Evolutionary conservation across 2,113 vertebrate species (phyloP), one percentile per base, ranked within the genome.

Genomic region (Ophiodon elongatus): DNA sequence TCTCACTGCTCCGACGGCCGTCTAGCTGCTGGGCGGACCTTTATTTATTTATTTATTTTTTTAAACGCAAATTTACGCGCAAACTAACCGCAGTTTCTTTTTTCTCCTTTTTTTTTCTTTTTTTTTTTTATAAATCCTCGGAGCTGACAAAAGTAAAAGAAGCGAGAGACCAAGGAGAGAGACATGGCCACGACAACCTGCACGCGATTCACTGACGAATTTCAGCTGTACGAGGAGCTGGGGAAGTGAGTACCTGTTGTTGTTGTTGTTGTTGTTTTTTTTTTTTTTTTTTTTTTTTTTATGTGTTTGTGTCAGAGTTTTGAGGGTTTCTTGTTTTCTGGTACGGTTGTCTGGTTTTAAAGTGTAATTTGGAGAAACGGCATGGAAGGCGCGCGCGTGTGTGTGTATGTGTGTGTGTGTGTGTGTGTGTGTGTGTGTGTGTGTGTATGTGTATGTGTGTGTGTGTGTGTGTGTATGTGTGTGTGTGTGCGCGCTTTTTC

Each of bases 141-240:
- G 85, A 88, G 82, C 80, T 73, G 72, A 35, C 19, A 47, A 31
- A 79, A 85, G 76, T 52, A 73, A 80, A 73, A 78, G 76, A 73
- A 66, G 45, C 45, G 56, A 68, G 82, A 85, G 72, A 82, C 21
- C 14, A 29, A 70, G 79, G 43, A 80, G 80, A 85, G 94, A 95
- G 95, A 95, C 94, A 98, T 98, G 97, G 97, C 97, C 79, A 96
- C 96, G 80, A 97, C 97, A 93, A 97, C 97, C 95, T 98, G 97
- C 91, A 98, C 97, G 88, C 96, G 97, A 89, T 98, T 98, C 93
- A 98, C 97, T 65, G 97, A 98, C 94, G 97, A 98, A 75, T 98
- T 95, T 90, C 97, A 98, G 96, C 97, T 98, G 6, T 98, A 98
- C 89, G 97, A 98, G 94, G 97, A 98, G 94, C 97, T 98, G 93